Evolutionary conservation across 2,888 invertebrate genomes (phyloP).

Genomic region (Galerucella nymphaeae): DNA sequence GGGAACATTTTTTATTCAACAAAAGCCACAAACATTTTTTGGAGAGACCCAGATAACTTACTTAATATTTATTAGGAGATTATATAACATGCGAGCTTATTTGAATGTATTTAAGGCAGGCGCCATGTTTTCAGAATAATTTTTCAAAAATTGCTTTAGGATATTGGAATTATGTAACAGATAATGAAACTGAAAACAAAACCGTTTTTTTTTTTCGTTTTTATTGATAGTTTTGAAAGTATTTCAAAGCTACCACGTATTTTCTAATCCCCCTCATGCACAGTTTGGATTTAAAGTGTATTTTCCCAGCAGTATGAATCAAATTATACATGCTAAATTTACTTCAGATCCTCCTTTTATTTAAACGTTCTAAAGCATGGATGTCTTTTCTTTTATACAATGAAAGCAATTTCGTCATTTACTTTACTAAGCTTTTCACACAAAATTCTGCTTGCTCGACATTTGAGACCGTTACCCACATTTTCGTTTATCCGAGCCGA

Average conservation of each 20-base stretch:
- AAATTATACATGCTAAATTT: no score
- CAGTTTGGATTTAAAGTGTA: no score
- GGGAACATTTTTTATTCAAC: background rate
- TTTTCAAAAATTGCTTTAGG: background rate
- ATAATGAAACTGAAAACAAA: background rate
- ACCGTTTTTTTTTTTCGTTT: no score
- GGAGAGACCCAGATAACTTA: background rate
- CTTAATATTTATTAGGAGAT: background rate
- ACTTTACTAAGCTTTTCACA: background rate
- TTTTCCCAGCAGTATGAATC: no score
- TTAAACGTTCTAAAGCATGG: background rate
- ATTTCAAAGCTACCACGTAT: no score
- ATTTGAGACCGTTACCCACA: slow-evolving; percentile 4
- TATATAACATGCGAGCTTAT: background rate
- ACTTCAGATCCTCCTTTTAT: background rate
- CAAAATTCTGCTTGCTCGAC: background rate
- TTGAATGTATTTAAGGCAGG: background rate
- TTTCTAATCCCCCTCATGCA: no score
- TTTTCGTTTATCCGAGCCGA: slow-evolving; percentile 1
- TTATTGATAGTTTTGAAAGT: no score
- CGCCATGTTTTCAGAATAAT: no score
- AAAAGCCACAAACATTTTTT: background rate
- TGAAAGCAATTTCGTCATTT: slow-evolving; percentile 4
- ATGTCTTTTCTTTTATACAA: background rate
- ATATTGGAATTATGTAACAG: background rate